A percentile compares a stretch with the other conserved stretches of the same genome.
Conservation (phyloP, 2,888 invertebrate genomes). For the Nipponacmea schrenckii region DNA sequence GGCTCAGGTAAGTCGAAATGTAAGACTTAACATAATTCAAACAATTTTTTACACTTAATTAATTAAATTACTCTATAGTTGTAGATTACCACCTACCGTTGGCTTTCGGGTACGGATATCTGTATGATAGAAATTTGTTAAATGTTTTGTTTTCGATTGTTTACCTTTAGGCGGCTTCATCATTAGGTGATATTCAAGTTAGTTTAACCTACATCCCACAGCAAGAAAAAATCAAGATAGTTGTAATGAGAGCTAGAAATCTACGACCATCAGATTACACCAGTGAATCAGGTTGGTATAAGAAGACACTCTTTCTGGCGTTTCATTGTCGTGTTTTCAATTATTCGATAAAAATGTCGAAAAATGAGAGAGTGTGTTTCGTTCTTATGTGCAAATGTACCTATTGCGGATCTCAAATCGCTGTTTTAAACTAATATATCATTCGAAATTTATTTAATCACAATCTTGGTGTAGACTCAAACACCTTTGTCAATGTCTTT, state of each 20-base stretch:
- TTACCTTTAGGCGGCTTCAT: constrained; percentile 35
- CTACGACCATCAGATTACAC: constrained; percentile 36
- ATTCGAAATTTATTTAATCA: too few relatives aligned
- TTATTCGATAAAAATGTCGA: neutral
- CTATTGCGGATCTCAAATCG: too few relatives aligned
- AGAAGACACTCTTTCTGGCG: neutral
- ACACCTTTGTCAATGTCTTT: too few relatives aligned
- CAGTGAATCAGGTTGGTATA: constrained; percentile 35
- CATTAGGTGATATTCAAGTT: constrained; percentile 52
- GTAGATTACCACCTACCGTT: neutral
- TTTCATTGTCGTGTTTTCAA: too few relatives aligned
- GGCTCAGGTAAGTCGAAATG: constrained; percentile 39
- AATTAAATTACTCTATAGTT: neutral
- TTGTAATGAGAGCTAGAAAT: constrained; percentile 46
- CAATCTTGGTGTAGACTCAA: too few relatives aligned
- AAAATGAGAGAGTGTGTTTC: neutral
- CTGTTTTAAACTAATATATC: too few relatives aligned
- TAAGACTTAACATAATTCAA: too few relatives aligned
- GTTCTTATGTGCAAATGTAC: neutral
- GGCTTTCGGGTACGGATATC: neutral
- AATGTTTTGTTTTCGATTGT: too few relatives aligned
- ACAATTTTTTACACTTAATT: neutral
- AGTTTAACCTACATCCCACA: constrained; percentile 54
- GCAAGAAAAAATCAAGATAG: constrained; percentile 53
- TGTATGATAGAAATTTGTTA: neutral